Percentiles rank a stretch among this genome's conserved stretches.
Evolutionary conservation across 2,888 invertebrate genomes (phyloP).

Genomic region (Pristionchus arcanus): DNA sequence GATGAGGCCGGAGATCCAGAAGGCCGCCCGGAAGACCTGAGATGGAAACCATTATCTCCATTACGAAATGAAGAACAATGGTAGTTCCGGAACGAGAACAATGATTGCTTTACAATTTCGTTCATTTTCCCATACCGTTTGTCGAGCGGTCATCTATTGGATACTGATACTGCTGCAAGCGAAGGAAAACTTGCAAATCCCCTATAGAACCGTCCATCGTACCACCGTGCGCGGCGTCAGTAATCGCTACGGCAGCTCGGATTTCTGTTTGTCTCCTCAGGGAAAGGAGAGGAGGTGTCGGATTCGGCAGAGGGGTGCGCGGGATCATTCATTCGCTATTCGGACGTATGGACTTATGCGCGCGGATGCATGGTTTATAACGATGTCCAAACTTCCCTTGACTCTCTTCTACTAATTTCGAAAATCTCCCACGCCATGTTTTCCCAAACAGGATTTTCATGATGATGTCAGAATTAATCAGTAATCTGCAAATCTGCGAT

Average conservation of each 20-base stretch:
- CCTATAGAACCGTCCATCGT: not conserved
- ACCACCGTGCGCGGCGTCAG: not conserved
- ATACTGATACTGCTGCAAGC: not conserved
- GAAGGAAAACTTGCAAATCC: not conserved
- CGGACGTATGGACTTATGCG: not conserved
- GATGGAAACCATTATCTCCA: not conserved
- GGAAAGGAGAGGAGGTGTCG: not conserved
- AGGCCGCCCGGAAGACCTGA: conserved; percentile 75
- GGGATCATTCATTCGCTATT: not conserved
- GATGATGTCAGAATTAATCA: not conserved
- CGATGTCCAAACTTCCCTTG: too few species aligned
- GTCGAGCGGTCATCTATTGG: too few species aligned
- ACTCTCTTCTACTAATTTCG: too few species aligned
- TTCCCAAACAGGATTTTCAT: too few species aligned
- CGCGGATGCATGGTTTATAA: not conserved
- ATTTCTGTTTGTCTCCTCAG: conserved; percentile 9
- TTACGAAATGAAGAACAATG: too few species aligned
- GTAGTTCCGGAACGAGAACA: too few species aligned
- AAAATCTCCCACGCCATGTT: too few species aligned
- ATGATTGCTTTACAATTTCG: too few species aligned
- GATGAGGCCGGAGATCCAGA: conserved; percentile 78
- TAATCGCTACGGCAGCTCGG: not conserved
- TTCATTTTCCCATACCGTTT: too few species aligned
- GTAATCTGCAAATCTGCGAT: not conserved
- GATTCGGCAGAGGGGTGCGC: not conserved